Evolutionary conservation across 2,888 invertebrate genomes (phyloP).

Genomic region (Acanthosepion esculentum): DNA sequence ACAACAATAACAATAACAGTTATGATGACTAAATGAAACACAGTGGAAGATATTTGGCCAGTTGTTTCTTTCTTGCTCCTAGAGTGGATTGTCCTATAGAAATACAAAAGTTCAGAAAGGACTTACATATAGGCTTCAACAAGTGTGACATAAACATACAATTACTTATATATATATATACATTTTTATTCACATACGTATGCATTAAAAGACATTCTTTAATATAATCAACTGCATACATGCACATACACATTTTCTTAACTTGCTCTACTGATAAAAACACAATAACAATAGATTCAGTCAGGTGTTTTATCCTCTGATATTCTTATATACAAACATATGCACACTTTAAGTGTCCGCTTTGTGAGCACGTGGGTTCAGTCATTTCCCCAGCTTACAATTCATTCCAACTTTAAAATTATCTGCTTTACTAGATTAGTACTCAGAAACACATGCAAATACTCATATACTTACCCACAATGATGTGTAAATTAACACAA

Average conservation of each 20-base stretch:
- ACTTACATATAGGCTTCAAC: not conserved
- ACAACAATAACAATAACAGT: not conserved
- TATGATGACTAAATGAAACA: not conserved
- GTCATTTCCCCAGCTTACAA: not conserved
- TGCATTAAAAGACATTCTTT: not conserved
- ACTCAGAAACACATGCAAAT: not conserved
- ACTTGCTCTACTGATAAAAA: too few species aligned
- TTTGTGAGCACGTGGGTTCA: not conserved
- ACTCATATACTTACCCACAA: not conserved
- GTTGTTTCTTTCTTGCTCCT: not conserved
- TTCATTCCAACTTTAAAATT: not conserved
- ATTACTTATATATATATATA: not conserved
- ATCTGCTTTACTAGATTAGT: not conserved
- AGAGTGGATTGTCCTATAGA: not conserved
- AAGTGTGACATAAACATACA: not conserved
- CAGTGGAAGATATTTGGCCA: not conserved
- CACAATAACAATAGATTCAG: too few species aligned
- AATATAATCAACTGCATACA: too few species aligned
- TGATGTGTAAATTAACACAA: not conserved
- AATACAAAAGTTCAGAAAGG: not conserved
- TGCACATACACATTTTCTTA: too few species aligned
- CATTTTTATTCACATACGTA: not conserved
- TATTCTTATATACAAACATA: too few species aligned
- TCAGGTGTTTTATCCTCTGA: too few species aligned
- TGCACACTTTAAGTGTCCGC: too few species aligned